A percentile compares a stretch with the other conserved stretches of the same genome.
Conservation (phyloP, 2,888 invertebrate genomes). For the Drosophila putrida region DNA sequence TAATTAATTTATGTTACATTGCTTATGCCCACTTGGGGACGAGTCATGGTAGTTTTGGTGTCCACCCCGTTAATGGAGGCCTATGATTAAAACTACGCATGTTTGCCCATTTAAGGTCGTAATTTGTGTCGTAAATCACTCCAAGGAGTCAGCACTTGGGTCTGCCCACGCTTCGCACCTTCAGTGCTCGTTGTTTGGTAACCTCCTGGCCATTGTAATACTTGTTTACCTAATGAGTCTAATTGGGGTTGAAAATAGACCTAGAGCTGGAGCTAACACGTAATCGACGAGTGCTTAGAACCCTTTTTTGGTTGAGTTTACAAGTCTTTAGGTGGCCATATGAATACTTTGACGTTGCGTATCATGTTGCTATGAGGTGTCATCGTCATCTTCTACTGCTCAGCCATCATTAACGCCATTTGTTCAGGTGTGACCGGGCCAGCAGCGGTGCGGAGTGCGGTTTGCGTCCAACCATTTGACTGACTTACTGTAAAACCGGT, state of each 20-base stretch:
- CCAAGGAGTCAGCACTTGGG: slow-evolving; percentile 49
- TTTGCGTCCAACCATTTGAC: slow-evolving; percentile 13
- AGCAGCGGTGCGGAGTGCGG: neutral
- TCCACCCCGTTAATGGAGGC: slow-evolving; percentile 60
- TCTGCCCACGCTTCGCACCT: slow-evolving; percentile 70
- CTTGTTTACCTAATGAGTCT: slow-evolving; percentile 68
- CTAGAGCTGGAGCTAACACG: slow-evolving; percentile 40
- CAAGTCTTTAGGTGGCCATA: slow-evolving; percentile 54
- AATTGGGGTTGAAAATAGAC: slow-evolving; percentile 71
- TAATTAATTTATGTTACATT: slow-evolving; percentile 78
- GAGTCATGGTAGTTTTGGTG: slow-evolving; percentile 33
- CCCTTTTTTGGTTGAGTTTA: slow-evolving; percentile 57
- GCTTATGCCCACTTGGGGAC: slow-evolving; percentile 68
- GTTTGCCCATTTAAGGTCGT: slow-evolving; percentile 78
- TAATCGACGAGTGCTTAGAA: slow-evolving; percentile 59
- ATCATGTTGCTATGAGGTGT: slow-evolving; percentile 57
- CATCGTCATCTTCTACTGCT: slow-evolving; percentile 58
- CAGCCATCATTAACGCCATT: slow-evolving; percentile 76
- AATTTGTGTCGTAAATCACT: slow-evolving; percentile 79
- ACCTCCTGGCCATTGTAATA: slow-evolving; percentile 46
- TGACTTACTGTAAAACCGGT: slow-evolving; percentile 63
- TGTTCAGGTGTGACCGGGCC: slow-evolving; percentile 30
- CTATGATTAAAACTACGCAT: slow-evolving; percentile 79
- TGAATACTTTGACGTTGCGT: slow-evolving; percentile 22
- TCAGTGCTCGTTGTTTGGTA: slow-evolving; percentile 8